Evolutionary conservation across 2,113 vertebrate genomes (phyloP).

Genomic region (Gavia stellata): DNA sequence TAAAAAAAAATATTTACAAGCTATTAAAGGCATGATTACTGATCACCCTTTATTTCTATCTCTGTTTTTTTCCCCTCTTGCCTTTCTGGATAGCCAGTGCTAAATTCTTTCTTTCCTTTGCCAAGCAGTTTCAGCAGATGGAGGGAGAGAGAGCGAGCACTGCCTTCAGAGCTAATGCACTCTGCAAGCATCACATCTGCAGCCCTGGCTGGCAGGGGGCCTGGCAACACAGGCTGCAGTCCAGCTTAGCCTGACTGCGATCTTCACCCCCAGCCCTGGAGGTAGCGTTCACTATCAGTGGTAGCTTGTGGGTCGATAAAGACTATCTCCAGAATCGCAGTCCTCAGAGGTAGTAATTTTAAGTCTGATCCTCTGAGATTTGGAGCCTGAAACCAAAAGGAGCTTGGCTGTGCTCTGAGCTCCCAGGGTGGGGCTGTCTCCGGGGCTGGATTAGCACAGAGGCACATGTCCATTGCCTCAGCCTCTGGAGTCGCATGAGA

Average conservation of each 20-base stretch:
- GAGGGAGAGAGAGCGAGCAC: not conserved
- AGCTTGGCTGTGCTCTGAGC: not conserved
- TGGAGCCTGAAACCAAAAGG: not conserved
- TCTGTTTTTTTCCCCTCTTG: not conserved
- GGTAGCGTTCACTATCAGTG: not conserved
- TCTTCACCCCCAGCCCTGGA: not conserved
- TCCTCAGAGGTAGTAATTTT: not conserved
- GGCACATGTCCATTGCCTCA: conserved; percentile 4
- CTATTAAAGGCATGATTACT: conserved; percentile 57
- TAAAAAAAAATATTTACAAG: conserved; percentile 47
- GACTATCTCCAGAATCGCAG: rapidly evolving
- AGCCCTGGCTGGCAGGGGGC: not conserved
- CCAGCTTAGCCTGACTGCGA: not conserved
- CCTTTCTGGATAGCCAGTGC: not conserved
- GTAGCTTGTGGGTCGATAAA: rapidly evolving
- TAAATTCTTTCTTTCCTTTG: not conserved
- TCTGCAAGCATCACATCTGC: not conserved
- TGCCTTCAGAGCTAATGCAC: not conserved
- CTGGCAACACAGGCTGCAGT: not conserved
- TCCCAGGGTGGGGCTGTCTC: not conserved
- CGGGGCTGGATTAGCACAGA: not conserved
- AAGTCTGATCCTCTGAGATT: not conserved
- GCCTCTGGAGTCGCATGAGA: not conserved
- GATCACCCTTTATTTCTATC: not conserved
- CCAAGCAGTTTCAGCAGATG: not conserved